Evolutionary conservation across 2,888 invertebrate genomes (phyloP).

Genomic region (Pristionchus japonicus): DNA sequence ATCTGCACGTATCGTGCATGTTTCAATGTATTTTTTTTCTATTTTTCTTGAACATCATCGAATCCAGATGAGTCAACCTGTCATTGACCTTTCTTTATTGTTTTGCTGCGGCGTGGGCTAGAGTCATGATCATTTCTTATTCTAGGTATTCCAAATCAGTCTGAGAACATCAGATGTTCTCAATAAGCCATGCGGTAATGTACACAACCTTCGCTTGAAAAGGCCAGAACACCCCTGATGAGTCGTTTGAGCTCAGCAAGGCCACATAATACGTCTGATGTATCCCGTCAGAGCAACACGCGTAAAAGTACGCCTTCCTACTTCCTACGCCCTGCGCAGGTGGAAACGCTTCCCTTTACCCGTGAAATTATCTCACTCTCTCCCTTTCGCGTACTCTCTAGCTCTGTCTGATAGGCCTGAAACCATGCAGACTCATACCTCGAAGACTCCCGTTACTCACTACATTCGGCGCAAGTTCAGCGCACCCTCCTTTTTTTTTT

Average conservation of each 20-base stretch:
- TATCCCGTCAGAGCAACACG: not conserved
- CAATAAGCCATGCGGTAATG: too few species aligned
- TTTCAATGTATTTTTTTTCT: not conserved
- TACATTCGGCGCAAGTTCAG: not conserved
- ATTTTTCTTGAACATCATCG: not conserved
- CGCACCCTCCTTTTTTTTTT: not conserved
- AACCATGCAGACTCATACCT: not conserved
- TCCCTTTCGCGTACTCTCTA: not conserved
- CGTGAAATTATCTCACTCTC: not conserved
- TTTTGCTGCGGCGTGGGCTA: too few species aligned
- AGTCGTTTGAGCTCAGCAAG: too few species aligned
- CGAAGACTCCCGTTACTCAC: too few species aligned
- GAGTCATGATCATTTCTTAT: too few species aligned
- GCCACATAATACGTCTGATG: too few species aligned
- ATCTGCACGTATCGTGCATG: not conserved
- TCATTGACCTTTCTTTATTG: too few species aligned
- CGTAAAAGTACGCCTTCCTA: not conserved
- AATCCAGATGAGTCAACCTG: too few species aligned
- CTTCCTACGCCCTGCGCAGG: not conserved
- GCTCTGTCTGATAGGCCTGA: not conserved
- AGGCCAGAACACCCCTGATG: not conserved
- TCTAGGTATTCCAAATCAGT: too few species aligned
- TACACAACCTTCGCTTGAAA: not conserved
- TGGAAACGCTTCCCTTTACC: not conserved
- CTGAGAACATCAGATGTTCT: too few species aligned